These are phyloP conservation scores for Serranus cabrilla DNA, from an alignment of 2,797 vertebrate species.

Conservation along the genomic window DNA sequence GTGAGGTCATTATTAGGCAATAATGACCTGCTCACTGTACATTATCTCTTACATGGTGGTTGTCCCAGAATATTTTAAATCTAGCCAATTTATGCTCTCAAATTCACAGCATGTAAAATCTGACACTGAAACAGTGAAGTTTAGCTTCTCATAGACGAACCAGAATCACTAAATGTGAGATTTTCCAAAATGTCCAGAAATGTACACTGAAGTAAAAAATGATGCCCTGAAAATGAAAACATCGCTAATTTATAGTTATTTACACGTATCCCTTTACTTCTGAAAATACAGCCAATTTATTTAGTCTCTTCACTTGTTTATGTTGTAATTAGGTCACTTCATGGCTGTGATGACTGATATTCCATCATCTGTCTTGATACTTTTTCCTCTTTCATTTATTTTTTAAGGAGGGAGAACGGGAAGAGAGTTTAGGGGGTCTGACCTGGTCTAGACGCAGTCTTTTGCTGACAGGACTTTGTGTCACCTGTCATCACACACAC, in stretches of 20 bases:
- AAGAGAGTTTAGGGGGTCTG: constrained; percentile 50
- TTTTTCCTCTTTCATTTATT: constrained; percentile 60
- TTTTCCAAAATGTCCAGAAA: constrained; percentile 21
- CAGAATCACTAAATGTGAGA: background rate
- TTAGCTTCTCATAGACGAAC: background rate
- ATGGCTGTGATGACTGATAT: constrained; percentile 67
- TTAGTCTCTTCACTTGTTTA: constrained; percentile 59
- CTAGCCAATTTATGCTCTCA: background rate
- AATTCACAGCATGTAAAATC: background rate
- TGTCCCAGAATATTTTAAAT: background rate
- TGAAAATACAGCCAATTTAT: constrained; percentile 42
- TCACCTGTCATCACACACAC: constrained; percentile 62
- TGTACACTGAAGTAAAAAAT: constrained; percentile 18
- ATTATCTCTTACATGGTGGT: background rate
- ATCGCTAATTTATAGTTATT: constrained; percentile 4
- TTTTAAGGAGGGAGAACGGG: constrained; percentile 41
- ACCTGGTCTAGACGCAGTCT: constrained; percentile 46
- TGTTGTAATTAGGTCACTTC: constrained; percentile 64
- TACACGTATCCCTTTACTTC: constrained; percentile 21
- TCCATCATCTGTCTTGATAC: constrained; percentile 62
- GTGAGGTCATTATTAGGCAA: too few species aligned
- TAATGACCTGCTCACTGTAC: too few species aligned
- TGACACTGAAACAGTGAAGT: background rate
- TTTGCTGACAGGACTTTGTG: constrained; percentile 61
- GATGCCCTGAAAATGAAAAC: constrained; percentile 32